Evolutionary conservation across 2,113 vertebrate species (phyloP).

Genomic region (Colossoma macropomum): DNA sequence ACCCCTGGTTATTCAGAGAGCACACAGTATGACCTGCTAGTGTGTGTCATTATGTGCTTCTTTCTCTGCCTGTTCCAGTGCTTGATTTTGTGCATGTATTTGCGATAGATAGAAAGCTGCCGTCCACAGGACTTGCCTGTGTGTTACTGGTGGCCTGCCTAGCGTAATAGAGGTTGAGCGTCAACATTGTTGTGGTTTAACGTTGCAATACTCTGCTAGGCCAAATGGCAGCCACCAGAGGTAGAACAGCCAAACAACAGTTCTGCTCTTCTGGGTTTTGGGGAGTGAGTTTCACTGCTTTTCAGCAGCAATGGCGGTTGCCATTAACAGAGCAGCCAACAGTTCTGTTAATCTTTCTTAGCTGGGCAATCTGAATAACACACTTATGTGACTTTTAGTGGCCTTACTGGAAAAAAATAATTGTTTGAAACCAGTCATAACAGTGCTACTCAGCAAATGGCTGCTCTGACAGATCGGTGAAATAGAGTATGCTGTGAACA

Average conservation of each 20-base stretch:
- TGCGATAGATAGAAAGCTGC: neutral
- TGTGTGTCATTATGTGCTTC: too few relatives aligned
- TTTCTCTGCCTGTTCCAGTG: too few relatives aligned
- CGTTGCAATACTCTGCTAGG: conserved; percentile 5
- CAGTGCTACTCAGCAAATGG: conserved; percentile 15
- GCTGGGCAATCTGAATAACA: conserved; percentile 12
- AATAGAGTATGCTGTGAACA: conserved; percentile 14
- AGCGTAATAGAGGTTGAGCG: neutral
- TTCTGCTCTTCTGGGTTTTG: neutral
- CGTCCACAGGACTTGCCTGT: neutral
- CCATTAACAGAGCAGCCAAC: conserved; percentile 18
- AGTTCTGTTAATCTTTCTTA: conserved; percentile 34
- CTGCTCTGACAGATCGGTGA: neutral
- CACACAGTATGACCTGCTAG: too few relatives aligned
- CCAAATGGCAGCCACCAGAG: neutral
- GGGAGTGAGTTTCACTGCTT: conserved; percentile 6
- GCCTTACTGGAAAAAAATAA: conserved; percentile 10
- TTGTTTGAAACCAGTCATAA: conserved; percentile 5
- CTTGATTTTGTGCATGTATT: neutral
- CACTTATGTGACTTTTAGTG: conserved; percentile 15
- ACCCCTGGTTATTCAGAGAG: neutral
- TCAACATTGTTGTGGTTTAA: conserved; percentile 9
- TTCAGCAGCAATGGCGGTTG: conserved; percentile 22
- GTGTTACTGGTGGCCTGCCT: neutral
- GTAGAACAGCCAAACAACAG: neutral